Evolutionary conservation across 30 jellyfish, hydroid and myxozoan species (phyloP).

Genomic region (Hydractinia echinata): DNA sequence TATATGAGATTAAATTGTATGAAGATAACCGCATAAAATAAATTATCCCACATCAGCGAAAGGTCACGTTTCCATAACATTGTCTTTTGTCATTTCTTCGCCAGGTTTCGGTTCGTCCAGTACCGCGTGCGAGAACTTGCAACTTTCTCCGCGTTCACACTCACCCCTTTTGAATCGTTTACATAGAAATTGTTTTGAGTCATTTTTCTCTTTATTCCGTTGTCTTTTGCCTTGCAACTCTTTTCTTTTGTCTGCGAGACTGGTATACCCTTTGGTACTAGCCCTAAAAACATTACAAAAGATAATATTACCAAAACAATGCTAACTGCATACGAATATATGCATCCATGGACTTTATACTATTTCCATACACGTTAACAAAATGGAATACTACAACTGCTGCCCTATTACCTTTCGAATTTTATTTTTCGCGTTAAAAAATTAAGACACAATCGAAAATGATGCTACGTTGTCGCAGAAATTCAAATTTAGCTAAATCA

Average conservation of each 20-base stretch:
- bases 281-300: background rate
- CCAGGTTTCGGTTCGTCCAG: background rate
- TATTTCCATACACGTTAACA: too few species aligned
- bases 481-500: background rate
- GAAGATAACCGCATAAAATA: too few species aligned
- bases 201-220: slow-evolving; percentile 21
- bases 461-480: background rate
- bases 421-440: background rate
- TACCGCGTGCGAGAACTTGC: slow-evolving; percentile 60
- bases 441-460: background rate
- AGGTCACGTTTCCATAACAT: background rate
- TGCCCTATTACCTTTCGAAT: background rate
- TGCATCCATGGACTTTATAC: too few species aligned
- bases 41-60: too few species aligned
- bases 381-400: background rate
- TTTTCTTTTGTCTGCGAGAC: slow-evolving; percentile 72
- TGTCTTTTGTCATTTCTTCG: background rate
- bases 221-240: slow-evolving; percentile 72
- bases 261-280: slow-evolving; percentile 4
- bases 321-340: too few species aligned
- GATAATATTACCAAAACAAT: background rate
- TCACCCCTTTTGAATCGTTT: slow-evolving; percentile 61
- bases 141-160: slow-evolving; percentile 60
- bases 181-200: slow-evolving; percentile 66
- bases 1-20: too few species aligned